Percentiles rank a stretch among this genome's conserved stretches.
Evolutionary conservation across 2,888 invertebrate genomes (phyloP).

Genomic region (Eumerus sabulonum): DNA sequence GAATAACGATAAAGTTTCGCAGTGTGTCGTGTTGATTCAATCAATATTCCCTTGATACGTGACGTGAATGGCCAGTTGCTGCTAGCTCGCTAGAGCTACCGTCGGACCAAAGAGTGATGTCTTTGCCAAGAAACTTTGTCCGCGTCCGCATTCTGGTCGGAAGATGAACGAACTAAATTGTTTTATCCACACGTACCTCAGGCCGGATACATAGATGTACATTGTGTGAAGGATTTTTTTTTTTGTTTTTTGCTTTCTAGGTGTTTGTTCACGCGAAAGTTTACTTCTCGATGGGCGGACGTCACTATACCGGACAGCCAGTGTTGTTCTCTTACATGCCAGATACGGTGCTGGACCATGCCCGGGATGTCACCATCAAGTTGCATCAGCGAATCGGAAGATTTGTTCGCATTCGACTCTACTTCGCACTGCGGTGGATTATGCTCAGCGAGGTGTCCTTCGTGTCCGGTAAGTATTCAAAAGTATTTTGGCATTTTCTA

Average conservation of each 20-base stretch:
- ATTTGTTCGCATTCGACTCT: conserved; percentile 87
- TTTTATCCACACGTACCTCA: not conserved
- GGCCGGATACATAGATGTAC: not conserved
- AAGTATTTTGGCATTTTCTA: conserved; percentile 3
- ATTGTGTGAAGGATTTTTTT: conserved; percentile 26
- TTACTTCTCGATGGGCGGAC: conserved; percentile 87
- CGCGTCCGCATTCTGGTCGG: conserved; percentile 11
- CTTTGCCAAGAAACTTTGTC: conserved; percentile 46
- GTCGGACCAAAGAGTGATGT: conserved; percentile 18
- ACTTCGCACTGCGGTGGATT: conserved; percentile 90
- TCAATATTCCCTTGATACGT: conserved; percentile 62
- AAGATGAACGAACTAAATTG: too few relatives aligned
- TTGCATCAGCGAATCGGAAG: conserved; percentile 87
- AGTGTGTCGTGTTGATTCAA: conserved; percentile 63
- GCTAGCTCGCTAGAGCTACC: not conserved
- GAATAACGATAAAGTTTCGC: conserved; percentile 45
- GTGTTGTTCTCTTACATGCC: conserved; percentile 88
- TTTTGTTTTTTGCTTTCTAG: conserved; percentile 76
- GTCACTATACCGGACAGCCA: conserved; percentile 85
- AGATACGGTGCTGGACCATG: conserved; percentile 86
- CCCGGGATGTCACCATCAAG: conserved; percentile 89
- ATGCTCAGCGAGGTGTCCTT: conserved; percentile 92
- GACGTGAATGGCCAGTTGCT: conserved; percentile 40
- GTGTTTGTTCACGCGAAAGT: conserved; percentile 89
- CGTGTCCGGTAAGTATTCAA: conserved; percentile 83